Evolutionary conservation across 2,797 vertebrate species (phyloP).

Genomic region (Phylloscopus collybita): DNA sequence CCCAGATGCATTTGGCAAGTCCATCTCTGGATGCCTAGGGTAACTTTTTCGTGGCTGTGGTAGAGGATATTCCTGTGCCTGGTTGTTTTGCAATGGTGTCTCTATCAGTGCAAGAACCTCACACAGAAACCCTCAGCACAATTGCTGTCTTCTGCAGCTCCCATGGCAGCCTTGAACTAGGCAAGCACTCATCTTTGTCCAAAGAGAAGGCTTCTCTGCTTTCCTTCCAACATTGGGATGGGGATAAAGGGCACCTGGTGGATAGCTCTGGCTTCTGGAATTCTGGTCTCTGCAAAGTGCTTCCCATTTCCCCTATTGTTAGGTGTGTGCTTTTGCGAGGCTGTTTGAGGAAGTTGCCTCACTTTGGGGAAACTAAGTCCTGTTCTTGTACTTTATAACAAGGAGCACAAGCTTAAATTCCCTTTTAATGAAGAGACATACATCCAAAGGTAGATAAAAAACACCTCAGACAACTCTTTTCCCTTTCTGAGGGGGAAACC

Average conservation of each 20-base stretch:
- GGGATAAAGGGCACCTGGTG: neutral
- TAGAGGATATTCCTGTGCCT: neutral
- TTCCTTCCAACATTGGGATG: fast-evolving
- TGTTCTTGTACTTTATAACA: neutral
- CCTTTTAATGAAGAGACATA: neutral
- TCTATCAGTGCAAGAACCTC: fast-evolving
- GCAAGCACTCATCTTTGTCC: neutral
- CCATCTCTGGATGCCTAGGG: neutral
- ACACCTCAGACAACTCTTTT: neutral
- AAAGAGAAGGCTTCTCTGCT: neutral
- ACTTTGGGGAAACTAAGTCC: neutral
- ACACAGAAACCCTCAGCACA: fast-evolving
- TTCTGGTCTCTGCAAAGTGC: neutral
- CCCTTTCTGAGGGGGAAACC: neutral
- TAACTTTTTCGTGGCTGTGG: neutral
- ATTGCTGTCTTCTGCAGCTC: neutral
- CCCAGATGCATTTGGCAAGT: neutral
- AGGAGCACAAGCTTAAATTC: neutral
- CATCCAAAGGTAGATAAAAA: neutral
- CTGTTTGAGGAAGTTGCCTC: neutral
- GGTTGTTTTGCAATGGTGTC: neutral
- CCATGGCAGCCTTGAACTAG: neutral
- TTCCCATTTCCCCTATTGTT: neutral
- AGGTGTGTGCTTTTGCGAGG: neutral
- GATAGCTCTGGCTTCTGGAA: fast-evolving